Evolutionary conservation across 1,140 invertebrate genomes (phyloP), one percentile per base, ranked within the genome.

Genomic region (Magallana angulata): DNA sequence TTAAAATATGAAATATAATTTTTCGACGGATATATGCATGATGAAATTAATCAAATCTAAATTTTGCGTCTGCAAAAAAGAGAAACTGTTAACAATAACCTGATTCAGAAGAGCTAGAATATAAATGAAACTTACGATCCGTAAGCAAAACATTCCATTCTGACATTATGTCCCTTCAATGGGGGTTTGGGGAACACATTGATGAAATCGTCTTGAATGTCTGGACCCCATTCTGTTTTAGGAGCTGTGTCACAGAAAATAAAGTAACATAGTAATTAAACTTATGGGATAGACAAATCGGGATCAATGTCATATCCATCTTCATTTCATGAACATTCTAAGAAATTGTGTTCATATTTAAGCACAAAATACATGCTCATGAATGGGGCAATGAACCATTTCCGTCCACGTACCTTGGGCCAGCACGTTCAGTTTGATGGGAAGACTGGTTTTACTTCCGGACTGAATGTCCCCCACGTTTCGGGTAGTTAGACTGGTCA

Each of bases 131-230:
- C 96, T 96, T 95, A 97, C 96, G 98, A 99, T 95, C 98, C 98
- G 96, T 98, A 99, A 30, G 98, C 98, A 89, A 99, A 96, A 95
- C 98, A 99, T 95, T 99, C 98, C 60, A 99, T 94, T 90, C 97
- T 96, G 14, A 99, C 97, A 95, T 98, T 97, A 91, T 98, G 96
- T 0, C 98, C 98, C 76, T 97, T 97, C 87, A 97, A 6, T 24
- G 98, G 98, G 24, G 98, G 97, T 95, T 98, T 97, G 0, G 98
- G 98, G 91, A 98, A 99, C 5, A 97, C 97, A 95, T 98, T 99
- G 0, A 98, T 98, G 93, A 99, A 99, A 93, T 98, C 98, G 93
- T 98, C 98, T 14, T 98, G 97, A 93, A 99, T 92, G 2, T 83
- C 84, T 7, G 92, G 92, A 56, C 92, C 92, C 84, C 89, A 93